Evolutionary conservation across 2,113 vertebrate species (phyloP).

Genomic region (Pomatostomus ruficeps): DNA sequence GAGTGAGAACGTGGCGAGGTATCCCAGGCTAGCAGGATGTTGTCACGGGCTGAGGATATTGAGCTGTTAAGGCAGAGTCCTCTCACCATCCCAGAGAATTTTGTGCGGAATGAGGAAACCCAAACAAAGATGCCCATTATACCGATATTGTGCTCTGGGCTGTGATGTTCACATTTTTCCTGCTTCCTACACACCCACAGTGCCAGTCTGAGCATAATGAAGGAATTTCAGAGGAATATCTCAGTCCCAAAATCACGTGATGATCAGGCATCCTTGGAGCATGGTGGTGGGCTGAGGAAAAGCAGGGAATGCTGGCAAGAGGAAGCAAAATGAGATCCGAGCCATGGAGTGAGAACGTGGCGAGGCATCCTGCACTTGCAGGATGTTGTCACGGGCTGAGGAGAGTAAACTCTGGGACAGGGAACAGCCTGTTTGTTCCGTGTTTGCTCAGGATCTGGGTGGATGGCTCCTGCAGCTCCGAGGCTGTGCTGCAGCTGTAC

Average conservation of each 20-base stretch:
- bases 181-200: background rate
- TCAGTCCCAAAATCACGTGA: background rate
- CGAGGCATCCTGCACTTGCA: background rate
- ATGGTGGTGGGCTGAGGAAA: background rate
- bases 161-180: background rate
- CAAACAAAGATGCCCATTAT: background rate
- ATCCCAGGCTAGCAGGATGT: background rate
- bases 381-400: background rate
- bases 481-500: background rate
- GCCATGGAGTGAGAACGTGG: background rate
- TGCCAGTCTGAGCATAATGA: background rate
- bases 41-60: background rate
- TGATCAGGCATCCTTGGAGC: accelerated
- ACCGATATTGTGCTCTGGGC: background rate
- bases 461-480: background rate
- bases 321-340: background rate
- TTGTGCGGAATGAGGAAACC: background rate
- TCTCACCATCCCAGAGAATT: background rate
- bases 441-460: background rate
- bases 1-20: background rate
- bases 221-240: background rate
- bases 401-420: background rate
- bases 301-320: background rate
- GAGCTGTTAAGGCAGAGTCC: background rate
- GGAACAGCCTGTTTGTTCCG: background rate